Evolutionary conservation across 1,140 invertebrate genomes (phyloP).

Genomic region (Bombus ignitus): DNA sequence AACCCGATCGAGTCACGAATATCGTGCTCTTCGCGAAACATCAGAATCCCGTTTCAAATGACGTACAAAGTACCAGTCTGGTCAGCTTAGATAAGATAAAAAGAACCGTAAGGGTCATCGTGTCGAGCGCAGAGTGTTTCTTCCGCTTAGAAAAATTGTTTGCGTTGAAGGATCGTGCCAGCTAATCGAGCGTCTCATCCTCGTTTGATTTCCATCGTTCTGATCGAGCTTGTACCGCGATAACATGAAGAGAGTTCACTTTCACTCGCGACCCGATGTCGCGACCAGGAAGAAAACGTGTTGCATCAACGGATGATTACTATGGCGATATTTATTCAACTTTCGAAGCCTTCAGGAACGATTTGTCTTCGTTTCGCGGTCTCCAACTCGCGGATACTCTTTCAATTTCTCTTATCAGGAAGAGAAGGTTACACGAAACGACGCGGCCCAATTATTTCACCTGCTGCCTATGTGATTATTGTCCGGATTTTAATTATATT

Average conservation of each 20-base stretch:
- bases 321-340: slow-evolving; percentile 49
- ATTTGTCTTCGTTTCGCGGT: neutral
- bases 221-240: slow-evolving; percentile 41
- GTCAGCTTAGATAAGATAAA: neutral
- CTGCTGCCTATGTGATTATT: neutral
- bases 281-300: slow-evolving; percentile 73
- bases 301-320: slow-evolving; percentile 67
- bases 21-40: neutral
- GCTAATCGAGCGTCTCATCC: slow-evolving; percentile 31
- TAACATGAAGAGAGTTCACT: slow-evolving; percentile 68
- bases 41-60: neutral
- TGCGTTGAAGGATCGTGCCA: neutral
- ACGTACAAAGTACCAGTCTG: neutral
- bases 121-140: neutral
- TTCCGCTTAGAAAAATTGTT: neutral
- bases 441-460: neutral
- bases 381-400: neutral
- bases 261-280: slow-evolving; percentile 72
- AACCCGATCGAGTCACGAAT: too few relatives aligned
- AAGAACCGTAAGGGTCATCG: neutral
- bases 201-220: slow-evolving; percentile 68
- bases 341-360: slow-evolving; percentile 52
- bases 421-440: neutral
- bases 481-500: slow-evolving; percentile 12
- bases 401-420: slow-evolving; percentile 19